A percentile compares a stretch with the other conserved stretches of the same genome.
These are phyloP conservation scores for Actias luna DNA, from an alignment of 2,888 invertebrate species.

Conservation along the genomic window DNA sequence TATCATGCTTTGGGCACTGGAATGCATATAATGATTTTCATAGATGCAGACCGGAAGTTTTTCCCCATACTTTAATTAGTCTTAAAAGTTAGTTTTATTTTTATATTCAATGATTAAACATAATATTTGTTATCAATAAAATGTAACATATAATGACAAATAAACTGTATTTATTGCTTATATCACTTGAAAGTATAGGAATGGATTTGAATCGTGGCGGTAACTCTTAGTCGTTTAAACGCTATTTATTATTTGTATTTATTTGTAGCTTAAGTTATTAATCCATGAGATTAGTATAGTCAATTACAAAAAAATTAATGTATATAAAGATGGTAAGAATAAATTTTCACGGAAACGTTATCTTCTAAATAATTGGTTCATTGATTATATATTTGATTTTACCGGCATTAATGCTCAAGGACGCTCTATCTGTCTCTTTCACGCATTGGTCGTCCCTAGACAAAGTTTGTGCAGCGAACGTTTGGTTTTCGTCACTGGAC, in stretches of 20 bases:
- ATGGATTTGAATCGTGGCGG: neutral
- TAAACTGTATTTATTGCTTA: neutral
- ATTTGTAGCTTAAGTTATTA: neutral
- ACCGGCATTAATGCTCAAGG: conserved; percentile 71
- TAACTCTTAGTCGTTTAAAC: neutral
- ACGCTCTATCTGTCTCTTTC: conserved; percentile 61
- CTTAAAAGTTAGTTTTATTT: neutral
- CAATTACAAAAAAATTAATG: neutral
- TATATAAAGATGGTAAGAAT: neutral
- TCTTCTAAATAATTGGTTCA: neutral
- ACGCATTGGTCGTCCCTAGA: conserved; percentile 25
- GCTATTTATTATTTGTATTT: neutral
- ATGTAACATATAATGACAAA: neutral
- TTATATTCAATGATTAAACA: neutral
- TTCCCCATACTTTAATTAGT: neutral
- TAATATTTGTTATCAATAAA: neutral
- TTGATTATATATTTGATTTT: conserved; percentile 66
- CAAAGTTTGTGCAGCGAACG: conserved; percentile 53
- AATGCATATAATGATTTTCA: conserved; percentile 41
- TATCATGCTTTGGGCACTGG: conserved; percentile 19
- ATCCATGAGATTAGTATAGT: neutral
- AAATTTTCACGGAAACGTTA: neutral
- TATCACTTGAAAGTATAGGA: neutral
- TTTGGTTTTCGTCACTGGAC: conserved; percentile 68
- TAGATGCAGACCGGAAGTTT: conserved; percentile 12